Evolutionary conservation across 2,113 vertebrate genomes (phyloP).

Genomic region (Phalacrocorax brasilianus): DNA sequence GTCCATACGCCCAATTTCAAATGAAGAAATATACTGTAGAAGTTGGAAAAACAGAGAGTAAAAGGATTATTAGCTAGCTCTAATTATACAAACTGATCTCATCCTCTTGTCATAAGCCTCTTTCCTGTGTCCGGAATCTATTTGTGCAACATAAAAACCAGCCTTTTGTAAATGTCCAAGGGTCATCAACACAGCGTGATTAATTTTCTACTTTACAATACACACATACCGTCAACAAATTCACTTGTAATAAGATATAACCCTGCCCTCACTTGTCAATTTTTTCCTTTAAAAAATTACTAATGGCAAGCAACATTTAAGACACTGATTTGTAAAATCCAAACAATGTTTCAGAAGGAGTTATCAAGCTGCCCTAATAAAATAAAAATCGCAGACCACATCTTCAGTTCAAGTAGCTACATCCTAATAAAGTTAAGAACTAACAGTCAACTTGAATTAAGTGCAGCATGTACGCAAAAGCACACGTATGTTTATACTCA

Average conservation of each 20-base stretch:
- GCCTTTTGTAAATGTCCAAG: slow-evolving; percentile 32
- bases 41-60: slow-evolving; percentile 70
- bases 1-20: neutral
- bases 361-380: neutral
- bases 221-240: neutral
- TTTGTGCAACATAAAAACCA: slow-evolving; percentile 52
- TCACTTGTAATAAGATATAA: neutral
- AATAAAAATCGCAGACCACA: slow-evolving; percentile 31
- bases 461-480: slow-evolving; percentile 4
- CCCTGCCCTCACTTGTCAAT: neutral
- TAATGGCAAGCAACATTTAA: neutral
- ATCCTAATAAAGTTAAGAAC: slow-evolving; percentile 50
- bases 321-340: neutral
- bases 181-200: slow-evolving; percentile 13
- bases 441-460: slow-evolving; percentile 9
- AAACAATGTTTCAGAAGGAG: neutral
- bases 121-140: slow-evolving; percentile 73
- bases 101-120: slow-evolving; percentile 82
- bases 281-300: neutral
- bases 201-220: slow-evolving; percentile 25
- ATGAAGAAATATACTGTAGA: slow-evolving; percentile 62
- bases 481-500: slow-evolving; percentile 24
- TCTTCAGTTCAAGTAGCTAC: slow-evolving; percentile 47
- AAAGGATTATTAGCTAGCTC: slow-evolving; percentile 79
- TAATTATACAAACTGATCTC: slow-evolving; percentile 86